Base-by-base conservation (phyloP, 30 jellyfish, hydroid and myxozoan genomes). In the Cassiopea andromeda region DNA sequence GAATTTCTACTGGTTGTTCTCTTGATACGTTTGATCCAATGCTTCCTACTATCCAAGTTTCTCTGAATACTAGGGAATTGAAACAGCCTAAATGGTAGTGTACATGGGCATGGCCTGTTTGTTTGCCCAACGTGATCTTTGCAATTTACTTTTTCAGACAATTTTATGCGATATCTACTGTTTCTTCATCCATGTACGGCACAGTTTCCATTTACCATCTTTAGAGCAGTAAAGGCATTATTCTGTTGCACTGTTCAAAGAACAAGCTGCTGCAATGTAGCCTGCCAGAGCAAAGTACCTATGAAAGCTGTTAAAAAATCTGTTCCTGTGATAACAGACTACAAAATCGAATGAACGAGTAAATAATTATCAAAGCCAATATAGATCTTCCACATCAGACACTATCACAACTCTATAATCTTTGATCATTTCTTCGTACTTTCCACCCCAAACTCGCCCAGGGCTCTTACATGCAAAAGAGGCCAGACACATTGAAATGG, bases 401-500 rank as follows among this genome's bases (percentile, higher is more conserved):
- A 66, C 6, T 70, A 27, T 14, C 19, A 64, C 8, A 13, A 64
- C 73, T 5, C 19, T 13, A 2, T 43, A 6, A 54, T 6, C 16
- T 16, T 2, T 0, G 12, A 1, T 16, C 2, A 43, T 9, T 12
- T 50, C 15, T 70, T 18, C 5, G 79, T 2, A 16, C 0, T 70
- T 17, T 66, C 27, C 79, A 19, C 79, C 79, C 79, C 48, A 70
- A 70, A 70, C 57, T 43, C 15, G 79, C 48, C 79, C 79, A 50
- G 27, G 50, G 50, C 79, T 70, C 79, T 15, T 7, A 16, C 57
- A 18, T 70, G 79, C 54, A 54, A 70, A 70, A 70, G 16, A 38
- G 27, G 54, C 46, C 15, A 5, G 15, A 64, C 8, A 64, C 15
- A 27, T 64, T 64, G 73, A 64, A 64, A 9, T 64, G 73, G 73